Base-by-base conservation (phyloP, 2,888 invertebrate genomes). In the Apocheima hispidaria region DNA sequence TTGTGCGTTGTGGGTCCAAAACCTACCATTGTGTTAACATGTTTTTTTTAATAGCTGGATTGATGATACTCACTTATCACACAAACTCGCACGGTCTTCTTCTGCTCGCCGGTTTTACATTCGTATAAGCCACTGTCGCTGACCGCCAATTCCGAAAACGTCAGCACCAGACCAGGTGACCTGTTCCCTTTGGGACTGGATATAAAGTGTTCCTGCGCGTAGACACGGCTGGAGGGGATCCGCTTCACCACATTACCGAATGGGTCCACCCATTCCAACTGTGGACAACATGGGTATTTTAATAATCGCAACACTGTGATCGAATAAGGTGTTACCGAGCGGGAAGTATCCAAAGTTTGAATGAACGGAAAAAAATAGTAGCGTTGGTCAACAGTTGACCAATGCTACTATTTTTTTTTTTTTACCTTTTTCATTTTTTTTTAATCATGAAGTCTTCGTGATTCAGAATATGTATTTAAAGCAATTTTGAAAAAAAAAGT, bases 251-350 rank as follows among this genome's bases (percentile, higher is more conserved):
- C 59, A 0, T 79, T 71, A 0, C 84, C 87, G 0, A 69, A 72
- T 5, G 86, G 86, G 55, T 86, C 81, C 36, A 81, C 14, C 91
- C 91, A 91, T 71, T 88, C 84, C 30, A 89, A 73, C 90, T 91
- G 10, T 30, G 6, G 1, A n/a, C 4, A 33, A 2, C n/a, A 33
- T 33, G 4, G 4, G 33, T n/a, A 33, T 4, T 4, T 36, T 30
- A 1, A 30, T 9, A 30, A 26, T 26, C 6, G 26, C 2, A 26
- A 26, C n/a, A n/a, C n/a, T n/a, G n/a, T n/a, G n/a, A n/a, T n/a
- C n/a, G n/a, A n/a, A n/a, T n/a, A n/a, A n/a, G n/a, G n/a, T n/a
- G n/a, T n/a, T n/a, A n/a, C n/a, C n/a, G n/a, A n/a, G n/a, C n/a
- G n/a, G n/a, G n/a, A n/a, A n/a, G n/a, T n/a, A n/a, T n/a, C n/a